Base-by-base conservation (phyloP, 2,113 vertebrate genomes). In the Alces alces region DNA sequence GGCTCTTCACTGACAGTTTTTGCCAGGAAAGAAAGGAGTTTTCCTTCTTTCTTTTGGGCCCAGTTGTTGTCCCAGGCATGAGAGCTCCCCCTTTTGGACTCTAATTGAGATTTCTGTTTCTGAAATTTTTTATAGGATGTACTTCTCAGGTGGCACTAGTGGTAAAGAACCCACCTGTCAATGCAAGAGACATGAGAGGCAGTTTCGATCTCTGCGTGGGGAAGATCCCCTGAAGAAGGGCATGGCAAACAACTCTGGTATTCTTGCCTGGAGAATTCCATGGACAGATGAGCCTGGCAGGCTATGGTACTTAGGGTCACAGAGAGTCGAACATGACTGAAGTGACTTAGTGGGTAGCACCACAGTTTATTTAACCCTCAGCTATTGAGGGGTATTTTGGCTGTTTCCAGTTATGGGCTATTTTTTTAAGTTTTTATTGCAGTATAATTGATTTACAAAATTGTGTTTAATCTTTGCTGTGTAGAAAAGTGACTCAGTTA, bases 1-100 rank as follows among this genome's bases (percentile, higher is more conserved):
- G 33, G 80, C 50, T 83, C 36, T 83, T 54, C 33, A 54, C 1
- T 54, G 12, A 23, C 80, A 36, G 50, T 36, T 33, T 52, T 36
- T 83, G 33, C 33, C 50, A 7, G 10, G 17, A 52, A n/a, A 50
- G 45, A 80, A 33, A 52, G 16, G 79, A 23, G 79, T n/a, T 36
- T 54, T 36, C n/a, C 6, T 0, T 23, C 30, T 54, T 36, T 52
- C 50, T 54, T 54, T 54, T 36, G 50, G 33, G 6, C 50, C 30
- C 33, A 33, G 0, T 13, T n/a, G 11, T 36, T 33, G 0, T 54
- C 33, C 1, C 1, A 6, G 11, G 80, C 30, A 7, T n/a, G 19
- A 54, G 80, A 25, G 6, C 50, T 25, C 79, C 33, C 50, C 50
- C 6, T 82, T 54, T 52, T n/a, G 50, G 79, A 54, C 33, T 54